phyloP scores from a whole-genome alignment of 2,888 invertebrate species.

The Tetragnatha montana region DNA sequence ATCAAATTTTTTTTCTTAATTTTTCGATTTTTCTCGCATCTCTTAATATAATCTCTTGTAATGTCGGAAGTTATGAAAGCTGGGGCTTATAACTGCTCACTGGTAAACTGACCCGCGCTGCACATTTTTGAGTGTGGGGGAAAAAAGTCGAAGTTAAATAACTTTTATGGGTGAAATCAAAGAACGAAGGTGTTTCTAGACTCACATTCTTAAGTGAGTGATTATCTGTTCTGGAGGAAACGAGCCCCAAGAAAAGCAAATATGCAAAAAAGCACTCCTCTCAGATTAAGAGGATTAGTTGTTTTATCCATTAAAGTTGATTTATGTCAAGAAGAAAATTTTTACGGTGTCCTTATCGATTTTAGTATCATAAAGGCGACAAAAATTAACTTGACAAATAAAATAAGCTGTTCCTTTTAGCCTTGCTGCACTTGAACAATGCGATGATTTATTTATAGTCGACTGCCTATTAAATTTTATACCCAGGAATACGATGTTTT shows the following conservation, averaged over 20 bases:
- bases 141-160: too few relatives aligned
- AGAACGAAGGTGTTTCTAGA: background rate
- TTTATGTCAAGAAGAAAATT: conserved; percentile 56
- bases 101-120: too few relatives aligned
- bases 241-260: conserved; percentile 4
- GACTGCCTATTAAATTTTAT: conserved; percentile 48
- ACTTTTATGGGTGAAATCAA: background rate
- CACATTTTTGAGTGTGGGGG: too few relatives aligned
- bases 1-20: too few relatives aligned
- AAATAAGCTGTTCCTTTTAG: conserved; percentile 44
- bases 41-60: too few relatives aligned
- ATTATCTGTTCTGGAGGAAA: conserved; percentile 11
- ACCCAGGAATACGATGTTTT: conserved; percentile 29
- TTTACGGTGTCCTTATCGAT: conserved; percentile 58
- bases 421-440: conserved; percentile 30
- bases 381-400: conserved; percentile 51
- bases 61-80: too few relatives aligned
- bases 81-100: too few relatives aligned
- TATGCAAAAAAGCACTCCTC: conserved; percentile 25
- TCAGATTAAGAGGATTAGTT: conserved; percentile 56
- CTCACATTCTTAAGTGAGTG: conserved; percentile 17
- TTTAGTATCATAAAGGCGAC: conserved; percentile 56
- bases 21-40: too few relatives aligned
- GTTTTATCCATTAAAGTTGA: conserved; percentile 56
- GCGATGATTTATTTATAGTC: conserved; percentile 52